A percentile compares a stretch with the other conserved stretches of the same genome.
Evolutionary conservation across 2,113 vertebrate genomes (phyloP).

Genomic region (Hystrix cristata): DNA sequence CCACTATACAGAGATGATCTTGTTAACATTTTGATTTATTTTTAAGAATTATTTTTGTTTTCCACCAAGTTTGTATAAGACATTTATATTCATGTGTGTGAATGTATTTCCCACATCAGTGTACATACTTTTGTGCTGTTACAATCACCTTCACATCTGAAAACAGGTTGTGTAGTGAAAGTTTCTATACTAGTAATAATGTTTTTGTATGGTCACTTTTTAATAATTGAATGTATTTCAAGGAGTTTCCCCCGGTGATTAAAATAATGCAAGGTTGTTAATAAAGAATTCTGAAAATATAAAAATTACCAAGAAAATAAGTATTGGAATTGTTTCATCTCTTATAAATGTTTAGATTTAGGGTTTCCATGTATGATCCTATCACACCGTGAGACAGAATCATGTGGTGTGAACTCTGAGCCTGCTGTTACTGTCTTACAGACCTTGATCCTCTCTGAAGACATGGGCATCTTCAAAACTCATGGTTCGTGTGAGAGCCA

Average conservation of each 20-base stretch:
- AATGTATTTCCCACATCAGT: background rate
- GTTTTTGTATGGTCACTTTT: slow-evolving; percentile 22
- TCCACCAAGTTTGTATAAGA: background rate
- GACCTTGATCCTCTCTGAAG: no score
- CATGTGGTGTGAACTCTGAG: background rate
- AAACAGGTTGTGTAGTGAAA: background rate
- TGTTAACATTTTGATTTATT: slow-evolving; percentile 15
- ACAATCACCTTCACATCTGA: background rate
- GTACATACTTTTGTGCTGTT: background rate
- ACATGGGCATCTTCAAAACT: background rate
- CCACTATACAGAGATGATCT: background rate
- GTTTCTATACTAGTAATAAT: background rate
- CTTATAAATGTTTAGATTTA: background rate
- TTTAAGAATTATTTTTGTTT: background rate
- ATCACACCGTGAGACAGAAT: background rate
- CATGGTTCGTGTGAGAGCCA: background rate
- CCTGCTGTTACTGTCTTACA: background rate
- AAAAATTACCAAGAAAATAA: background rate
- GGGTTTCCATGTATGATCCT: background rate
- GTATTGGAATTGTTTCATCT: background rate
- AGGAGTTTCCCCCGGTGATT: background rate
- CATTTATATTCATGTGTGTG: background rate
- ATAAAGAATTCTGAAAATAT: slow-evolving; percentile 21
- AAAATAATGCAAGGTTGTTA: background rate
- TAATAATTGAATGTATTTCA: slow-evolving; percentile 41